Evolutionary conservation across 2,888 invertebrate species (phyloP).

Genomic region (Leptogaster cylindrica): DNA sequence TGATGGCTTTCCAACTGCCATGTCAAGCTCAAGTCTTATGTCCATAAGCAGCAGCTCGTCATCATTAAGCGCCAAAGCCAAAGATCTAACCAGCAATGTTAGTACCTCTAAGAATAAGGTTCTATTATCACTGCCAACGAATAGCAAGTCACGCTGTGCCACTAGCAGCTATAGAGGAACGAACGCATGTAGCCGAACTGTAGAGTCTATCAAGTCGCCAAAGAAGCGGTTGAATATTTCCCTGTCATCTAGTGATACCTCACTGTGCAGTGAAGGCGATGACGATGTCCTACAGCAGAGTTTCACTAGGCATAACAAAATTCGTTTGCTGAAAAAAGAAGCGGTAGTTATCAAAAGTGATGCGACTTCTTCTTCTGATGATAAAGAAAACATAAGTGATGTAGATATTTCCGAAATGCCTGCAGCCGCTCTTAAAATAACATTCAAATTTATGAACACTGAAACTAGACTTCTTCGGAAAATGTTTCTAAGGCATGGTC

Average conservation of each 20-base stretch:
- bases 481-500: conserved; percentile 78
- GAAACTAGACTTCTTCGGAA: conserved; percentile 81
- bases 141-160: conserved; percentile 42
- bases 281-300: conserved; percentile 52
- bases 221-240: conserved; percentile 52
- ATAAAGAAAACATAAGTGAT: conserved; percentile 48
- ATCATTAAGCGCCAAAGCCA: conserved; percentile 44
- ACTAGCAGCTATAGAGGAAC: conserved; percentile 35
- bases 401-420: conserved; percentile 64
- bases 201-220: conserved; percentile 42
- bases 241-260: conserved; percentile 57
- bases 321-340: conserved; percentile 2
- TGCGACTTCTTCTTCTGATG: conserved; percentile 46
- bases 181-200: conserved; percentile 11
- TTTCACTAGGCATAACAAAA: neutral
- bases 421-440: conserved; percentile 73
- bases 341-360: neutral
- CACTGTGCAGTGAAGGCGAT: conserved; percentile 58
- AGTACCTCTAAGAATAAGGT: conserved; percentile 48
- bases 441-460: conserved; percentile 81
- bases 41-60: conserved; percentile 32
- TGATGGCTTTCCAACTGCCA: conserved; percentile 41
- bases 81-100: conserved; percentile 43
- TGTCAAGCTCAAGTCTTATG: neutral
- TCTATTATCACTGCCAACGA: conserved; percentile 50